Evolutionary conservation across 2,113 vertebrate genomes (phyloP).

Genomic region (Aptenodytes patagonicus): DNA sequence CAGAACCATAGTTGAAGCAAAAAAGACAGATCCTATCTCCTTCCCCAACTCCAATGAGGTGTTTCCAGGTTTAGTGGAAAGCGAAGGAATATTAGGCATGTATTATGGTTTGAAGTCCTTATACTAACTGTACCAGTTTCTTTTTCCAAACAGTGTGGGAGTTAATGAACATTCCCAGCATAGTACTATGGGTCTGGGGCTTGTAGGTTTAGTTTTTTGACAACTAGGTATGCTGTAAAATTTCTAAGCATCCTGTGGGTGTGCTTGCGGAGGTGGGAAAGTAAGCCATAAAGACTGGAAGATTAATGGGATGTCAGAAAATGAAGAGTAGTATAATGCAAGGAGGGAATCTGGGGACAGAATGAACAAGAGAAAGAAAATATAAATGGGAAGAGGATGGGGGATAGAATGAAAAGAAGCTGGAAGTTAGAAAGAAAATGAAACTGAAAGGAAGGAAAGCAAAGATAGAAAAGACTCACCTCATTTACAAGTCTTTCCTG

Average conservation of each 20-base stretch:
- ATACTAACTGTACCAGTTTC: slow-evolving; percentile 23
- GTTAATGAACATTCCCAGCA: slow-evolving; percentile 49
- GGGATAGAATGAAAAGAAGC: not conserved
- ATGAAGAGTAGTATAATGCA: slow-evolving; percentile 49
- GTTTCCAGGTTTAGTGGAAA: not conserved
- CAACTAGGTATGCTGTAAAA: slow-evolving; percentile 51
- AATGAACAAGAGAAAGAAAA: slow-evolving; percentile 35
- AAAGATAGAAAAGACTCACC: not conserved
- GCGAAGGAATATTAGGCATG: not conserved
- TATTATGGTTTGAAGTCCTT: slow-evolving; percentile 16
- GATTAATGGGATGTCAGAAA: slow-evolving; percentile 56
- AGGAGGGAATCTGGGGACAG: slow-evolving; percentile 34
- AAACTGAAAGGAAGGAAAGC: slow-evolving; percentile 10
- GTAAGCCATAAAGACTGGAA: slow-evolving; percentile 45
- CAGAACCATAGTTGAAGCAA: not conserved
- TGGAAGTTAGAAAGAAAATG: not conserved
- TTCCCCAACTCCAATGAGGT: not conserved
- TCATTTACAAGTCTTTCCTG: not conserved
- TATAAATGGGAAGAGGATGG: not conserved
- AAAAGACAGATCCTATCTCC: not conserved
- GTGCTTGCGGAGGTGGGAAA: slow-evolving; percentile 53
- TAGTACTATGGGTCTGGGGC: slow-evolving; percentile 41
- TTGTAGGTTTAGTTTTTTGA: slow-evolving; percentile 49
- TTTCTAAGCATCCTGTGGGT: slow-evolving; percentile 54
- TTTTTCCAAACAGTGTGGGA: slow-evolving; percentile 58